Evolutionary conservation across 2,888 invertebrate genomes (phyloP), one percentile per base, ranked within the genome.

Genomic region (Hyalella azteca): DNA sequence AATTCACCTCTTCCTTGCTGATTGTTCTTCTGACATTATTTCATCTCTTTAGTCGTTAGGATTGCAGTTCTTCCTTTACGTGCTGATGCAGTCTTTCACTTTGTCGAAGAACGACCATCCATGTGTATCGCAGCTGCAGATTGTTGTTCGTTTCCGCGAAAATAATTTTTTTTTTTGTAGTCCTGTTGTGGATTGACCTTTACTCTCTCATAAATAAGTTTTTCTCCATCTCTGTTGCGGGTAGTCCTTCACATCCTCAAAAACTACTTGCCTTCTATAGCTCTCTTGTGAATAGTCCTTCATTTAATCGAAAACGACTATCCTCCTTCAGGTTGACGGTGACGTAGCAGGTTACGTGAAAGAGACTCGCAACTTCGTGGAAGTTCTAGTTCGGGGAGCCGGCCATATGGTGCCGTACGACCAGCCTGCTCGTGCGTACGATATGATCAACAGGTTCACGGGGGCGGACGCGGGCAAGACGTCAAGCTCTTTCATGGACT

Each of bases 351-450:
- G 94, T 0, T 95, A 93, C 88, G 91, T 91, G 0, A 93, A 93
- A 87, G 90, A 91, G 85, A 92, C 91, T 7, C 92, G 92, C 0
- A 92, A 92, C 86, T 88, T 95, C 77, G 91, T 92, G 0, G 93
- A 94, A 87, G 90, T 94, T 2, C 87, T 94, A 88, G 92, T 94
- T 0, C 89, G 94, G 81, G 91, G 93, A 88, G 93, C 94, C 15
- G 95, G 95, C 0, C 95, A 95, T 86, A 93, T 94, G 92, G 93
- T 93, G 11, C 93, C 94, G 0, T 89, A 90, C 41, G 94, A 94
- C 88, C 93, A 94, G 87, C 94, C 94, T 0, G 91, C 92, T 86
- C 93, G 93, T 92, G 92, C 93, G 2, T 90, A 91, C 29, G 92
- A 93, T 87, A 89, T 95, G 87, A 93, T 95, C 66, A 91, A 90